Evolutionary conservation across 2,797 vertebrate species (phyloP).

Genomic region (Lacerta bilineata): DNA sequence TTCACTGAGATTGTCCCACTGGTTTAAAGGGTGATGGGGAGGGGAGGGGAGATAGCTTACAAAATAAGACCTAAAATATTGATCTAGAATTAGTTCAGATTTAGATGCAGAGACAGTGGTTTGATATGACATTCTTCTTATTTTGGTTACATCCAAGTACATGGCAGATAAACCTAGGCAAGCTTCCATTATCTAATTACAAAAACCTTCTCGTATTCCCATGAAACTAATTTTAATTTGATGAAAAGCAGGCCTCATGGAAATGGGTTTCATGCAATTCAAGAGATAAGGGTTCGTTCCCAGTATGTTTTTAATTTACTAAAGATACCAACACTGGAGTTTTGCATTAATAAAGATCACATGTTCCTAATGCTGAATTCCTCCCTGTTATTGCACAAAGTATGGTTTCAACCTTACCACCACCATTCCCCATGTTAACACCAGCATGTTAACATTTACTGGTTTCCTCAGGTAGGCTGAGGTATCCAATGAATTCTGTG

Average conservation of each 20-base stretch:
- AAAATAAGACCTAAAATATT: constrained; percentile 66
- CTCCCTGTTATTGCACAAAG: constrained; percentile 35
- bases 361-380: constrained; percentile 51
- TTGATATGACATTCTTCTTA: constrained; percentile 66
- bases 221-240: constrained; percentile 81
- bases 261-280: constrained; percentile 73
- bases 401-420: not conserved
- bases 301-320: constrained; percentile 76
- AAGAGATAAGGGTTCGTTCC: constrained; percentile 74
- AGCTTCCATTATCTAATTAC: constrained; percentile 81
- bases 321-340: constrained; percentile 73
- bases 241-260: constrained; percentile 78
- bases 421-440: not conserved
- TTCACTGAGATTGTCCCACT: constrained; percentile 44
- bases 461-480: constrained; percentile 20
- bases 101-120: constrained; percentile 67
- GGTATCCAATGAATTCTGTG: accelerated
- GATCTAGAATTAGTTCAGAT: constrained; percentile 70
- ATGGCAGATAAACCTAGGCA: constrained; percentile 75
- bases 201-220: constrained; percentile 78
- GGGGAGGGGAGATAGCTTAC: constrained; percentile 55
- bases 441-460: not conserved
- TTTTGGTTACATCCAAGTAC: constrained; percentile 72
- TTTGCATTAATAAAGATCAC: constrained; percentile 75
- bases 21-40: constrained; percentile 39